phyloP scores from a whole-genome alignment of 2,888 invertebrate species.

The Incurvaria masculella region DNA sequence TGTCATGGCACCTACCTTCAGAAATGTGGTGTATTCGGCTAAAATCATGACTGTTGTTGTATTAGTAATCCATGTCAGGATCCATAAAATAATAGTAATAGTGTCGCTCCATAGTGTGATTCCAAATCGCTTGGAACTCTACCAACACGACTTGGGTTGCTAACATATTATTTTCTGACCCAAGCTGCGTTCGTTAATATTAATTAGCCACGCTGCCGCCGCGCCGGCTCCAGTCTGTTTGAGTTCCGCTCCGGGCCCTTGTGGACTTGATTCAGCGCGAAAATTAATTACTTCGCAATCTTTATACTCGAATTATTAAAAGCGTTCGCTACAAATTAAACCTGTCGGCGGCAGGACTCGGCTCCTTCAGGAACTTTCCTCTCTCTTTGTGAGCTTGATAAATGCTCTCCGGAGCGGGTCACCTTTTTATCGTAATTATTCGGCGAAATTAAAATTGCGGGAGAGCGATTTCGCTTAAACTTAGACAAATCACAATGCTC shows the following conservation, averaged over 20 bases:
- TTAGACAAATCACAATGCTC: too few species aligned
- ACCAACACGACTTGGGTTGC: too few species aligned
- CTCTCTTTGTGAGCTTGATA: conserved; percentile 56
- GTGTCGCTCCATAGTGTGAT: too few species aligned
- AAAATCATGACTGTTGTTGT: too few species aligned
- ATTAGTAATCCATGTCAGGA: too few species aligned
- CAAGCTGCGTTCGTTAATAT: conserved; percentile 54
- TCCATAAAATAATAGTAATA: too few species aligned
- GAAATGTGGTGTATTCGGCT: too few species aligned
- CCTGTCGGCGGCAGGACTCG: conserved; percentile 51
- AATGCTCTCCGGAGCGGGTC: conserved; percentile 32
- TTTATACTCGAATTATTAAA: conserved; percentile 59
- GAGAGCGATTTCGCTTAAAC: not conserved
- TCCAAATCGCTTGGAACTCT: too few species aligned
- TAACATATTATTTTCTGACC: too few species aligned
- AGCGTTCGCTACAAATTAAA: conserved; percentile 58
- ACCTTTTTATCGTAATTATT: not conserved
- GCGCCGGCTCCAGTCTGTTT: conserved; percentile 21
- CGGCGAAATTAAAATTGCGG: not conserved
- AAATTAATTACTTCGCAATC: conserved; percentile 57
- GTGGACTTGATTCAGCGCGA: conserved; percentile 56
- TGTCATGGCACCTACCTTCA: too few species aligned
- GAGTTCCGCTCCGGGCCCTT: conserved; percentile 24
- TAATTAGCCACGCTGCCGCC: conserved; percentile 49
- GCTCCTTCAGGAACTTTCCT: conserved; percentile 55